These are phyloP conservation scores for Polyploca ridens DNA, from an alignment of 2,888 invertebrate genomes.

Conservation along the genomic window DNA sequence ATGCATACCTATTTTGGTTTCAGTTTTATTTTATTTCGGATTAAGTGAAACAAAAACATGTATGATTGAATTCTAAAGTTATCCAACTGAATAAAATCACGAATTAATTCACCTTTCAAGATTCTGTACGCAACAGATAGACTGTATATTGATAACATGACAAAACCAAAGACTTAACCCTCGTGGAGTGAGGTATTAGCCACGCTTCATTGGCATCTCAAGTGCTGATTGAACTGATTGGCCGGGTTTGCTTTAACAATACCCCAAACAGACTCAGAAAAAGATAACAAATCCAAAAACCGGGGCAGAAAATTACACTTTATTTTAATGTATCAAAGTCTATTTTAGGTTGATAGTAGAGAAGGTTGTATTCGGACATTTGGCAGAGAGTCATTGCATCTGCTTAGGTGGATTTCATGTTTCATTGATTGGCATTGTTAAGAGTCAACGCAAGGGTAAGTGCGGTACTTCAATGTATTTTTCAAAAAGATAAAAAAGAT, in stretches of 20 bases:
- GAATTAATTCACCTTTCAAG: constrained; percentile 15
- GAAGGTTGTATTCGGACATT: constrained; percentile 34
- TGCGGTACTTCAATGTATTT: constrained; percentile 53
- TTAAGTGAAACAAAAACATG: background rate
- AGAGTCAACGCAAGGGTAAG: constrained; percentile 58
- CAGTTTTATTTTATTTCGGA: too few relatives aligned
- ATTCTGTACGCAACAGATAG: constrained; percentile 41
- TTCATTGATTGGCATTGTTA: constrained; percentile 81
- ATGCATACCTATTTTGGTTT: too few relatives aligned
- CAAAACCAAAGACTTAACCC: constrained; percentile 80
- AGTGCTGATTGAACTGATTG: constrained; percentile 82
- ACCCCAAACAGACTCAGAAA: constrained; percentile 39
- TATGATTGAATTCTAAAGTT: background rate
- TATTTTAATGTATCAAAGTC: constrained; percentile 17
- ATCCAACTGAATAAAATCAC: background rate
- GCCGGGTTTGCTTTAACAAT: constrained; percentile 78
- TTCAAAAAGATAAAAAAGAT: constrained; percentile 32
- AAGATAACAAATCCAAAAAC: constrained; percentile 35
- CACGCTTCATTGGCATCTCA: constrained; percentile 78
- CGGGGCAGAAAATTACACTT: constrained; percentile 21
- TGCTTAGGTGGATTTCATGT: constrained; percentile 78
- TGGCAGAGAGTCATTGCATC: constrained; percentile 64
- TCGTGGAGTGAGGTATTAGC: constrained; percentile 68
- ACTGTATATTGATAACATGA: constrained; percentile 67
- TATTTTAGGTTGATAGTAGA: constrained; percentile 23